Percentiles rank a stretch among this genome's conserved stretches.
Evolutionary conservation across 2,888 invertebrate species (phyloP).

Genomic region (Eupithecia subfuscata): DNA sequence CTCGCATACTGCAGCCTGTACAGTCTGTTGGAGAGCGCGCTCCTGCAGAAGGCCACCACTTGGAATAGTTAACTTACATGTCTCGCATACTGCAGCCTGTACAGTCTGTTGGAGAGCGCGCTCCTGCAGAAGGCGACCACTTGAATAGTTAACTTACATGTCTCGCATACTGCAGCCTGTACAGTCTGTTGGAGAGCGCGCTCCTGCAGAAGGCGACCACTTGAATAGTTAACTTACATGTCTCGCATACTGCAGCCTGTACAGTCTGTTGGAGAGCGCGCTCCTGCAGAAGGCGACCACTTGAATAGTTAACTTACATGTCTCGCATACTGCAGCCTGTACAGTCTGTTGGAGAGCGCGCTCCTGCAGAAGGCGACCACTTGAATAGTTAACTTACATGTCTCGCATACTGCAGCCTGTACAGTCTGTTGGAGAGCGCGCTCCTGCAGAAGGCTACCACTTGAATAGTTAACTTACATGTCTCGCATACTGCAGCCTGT

Average conservation of each 20-base stretch:
- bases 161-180: constrained; percentile 60
- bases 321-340: constrained; percentile 60
- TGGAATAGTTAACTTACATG: constrained; percentile 67
- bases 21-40: constrained; percentile 84
- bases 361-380: constrained; percentile 91
- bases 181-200: constrained; percentile 83
- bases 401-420: constrained; percentile 60
- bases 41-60: constrained; percentile 90
- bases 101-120: constrained; percentile 83
- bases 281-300: constrained; percentile 91
- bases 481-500: constrained; percentile 60
- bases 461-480: constrained; percentile 70
- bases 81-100: constrained; percentile 60
- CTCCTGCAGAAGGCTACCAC: constrained; percentile 91
- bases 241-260: constrained; percentile 60
- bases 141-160: constrained; percentile 70
- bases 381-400: constrained; percentile 70
- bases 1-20: constrained; percentile 62
- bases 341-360: constrained; percentile 83
- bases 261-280: constrained; percentile 83
- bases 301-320: constrained; percentile 70
- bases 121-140: constrained; percentile 91
- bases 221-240: constrained; percentile 70
- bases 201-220: constrained; percentile 91
- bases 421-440: constrained; percentile 83